A percentile compares a stretch with the other conserved stretches of the same genome.
Conservation (phyloP, 1,140 invertebrate species). For the Campoletis sonorensis region DNA sequence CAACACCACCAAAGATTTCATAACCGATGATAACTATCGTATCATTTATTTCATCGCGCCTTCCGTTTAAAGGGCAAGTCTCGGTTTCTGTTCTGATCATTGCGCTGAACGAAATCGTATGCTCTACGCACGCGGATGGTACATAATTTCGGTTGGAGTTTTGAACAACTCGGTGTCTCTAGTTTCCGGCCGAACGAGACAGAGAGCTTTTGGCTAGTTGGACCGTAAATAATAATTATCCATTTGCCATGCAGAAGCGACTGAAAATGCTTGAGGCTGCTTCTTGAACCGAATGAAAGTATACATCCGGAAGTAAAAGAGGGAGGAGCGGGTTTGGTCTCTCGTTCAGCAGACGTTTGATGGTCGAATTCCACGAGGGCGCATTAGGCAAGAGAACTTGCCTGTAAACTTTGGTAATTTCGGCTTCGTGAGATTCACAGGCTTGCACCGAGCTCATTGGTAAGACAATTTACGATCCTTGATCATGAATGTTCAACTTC, state of each 20-base stretch:
- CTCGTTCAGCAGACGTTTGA: neutral
- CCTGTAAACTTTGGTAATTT: constrained; percentile 11
- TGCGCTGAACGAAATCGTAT: too few species aligned
- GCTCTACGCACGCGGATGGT: too few species aligned
- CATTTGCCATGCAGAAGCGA: neutral
- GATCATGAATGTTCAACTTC: neutral
- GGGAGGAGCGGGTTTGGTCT: neutral
- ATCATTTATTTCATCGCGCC: too few species aligned
- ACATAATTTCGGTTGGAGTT: too few species aligned
- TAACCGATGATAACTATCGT: too few species aligned
- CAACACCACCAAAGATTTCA: too few species aligned
- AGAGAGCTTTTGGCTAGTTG: neutral
- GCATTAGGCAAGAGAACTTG: neutral
- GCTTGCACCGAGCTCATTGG: neutral
- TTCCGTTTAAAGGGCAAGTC: too few species aligned
- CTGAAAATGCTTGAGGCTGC: neutral
- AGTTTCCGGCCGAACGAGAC: too few species aligned
- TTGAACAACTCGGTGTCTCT: too few species aligned
- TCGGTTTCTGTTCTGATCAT: too few species aligned
- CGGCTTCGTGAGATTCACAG: neutral
- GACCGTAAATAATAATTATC: constrained; percentile 1
- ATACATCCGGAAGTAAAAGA: neutral
- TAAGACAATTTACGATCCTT: neutral
- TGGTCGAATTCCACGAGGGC: neutral
- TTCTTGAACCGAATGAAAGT: neutral